These are phyloP conservation scores for Cryptocephalus primarius DNA, from an alignment of 2,888 invertebrate genomes.

Conservation along the genomic window DNA sequence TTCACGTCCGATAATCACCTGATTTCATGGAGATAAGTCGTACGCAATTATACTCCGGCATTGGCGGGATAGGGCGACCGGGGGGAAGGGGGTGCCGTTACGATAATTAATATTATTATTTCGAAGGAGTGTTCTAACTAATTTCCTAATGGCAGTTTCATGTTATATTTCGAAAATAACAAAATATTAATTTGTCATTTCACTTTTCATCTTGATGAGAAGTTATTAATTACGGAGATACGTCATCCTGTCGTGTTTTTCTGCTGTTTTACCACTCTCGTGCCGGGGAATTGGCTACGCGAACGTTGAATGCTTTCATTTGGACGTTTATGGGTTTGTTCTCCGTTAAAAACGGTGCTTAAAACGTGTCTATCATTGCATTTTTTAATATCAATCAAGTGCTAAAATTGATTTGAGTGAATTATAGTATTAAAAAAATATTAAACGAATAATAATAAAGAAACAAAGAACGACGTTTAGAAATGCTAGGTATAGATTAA, in stretches of 20 bases:
- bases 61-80: slow-evolving; percentile 10
- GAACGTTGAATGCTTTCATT: too few relatives aligned
- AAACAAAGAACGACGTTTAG: too few relatives aligned
- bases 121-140: slow-evolving; percentile 25
- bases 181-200: slow-evolving; percentile 15
- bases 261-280: background rate
- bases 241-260: background rate
- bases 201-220: slow-evolving; percentile 6
- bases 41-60: slow-evolving; percentile 5
- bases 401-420: too few relatives aligned
- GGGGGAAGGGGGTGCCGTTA: slow-evolving; percentile 9
- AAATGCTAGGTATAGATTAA: too few relatives aligned
- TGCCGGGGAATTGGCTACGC: too few relatives aligned
- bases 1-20: slow-evolving; percentile 25
- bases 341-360: too few relatives aligned
- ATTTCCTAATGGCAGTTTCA: slow-evolving; percentile 26
- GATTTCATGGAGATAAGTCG: slow-evolving; percentile 31
- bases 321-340: too few relatives aligned
- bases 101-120: slow-evolving; percentile 22
- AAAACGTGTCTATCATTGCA: too few relatives aligned
- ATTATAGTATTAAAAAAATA: too few relatives aligned
- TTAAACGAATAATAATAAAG: too few relatives aligned
- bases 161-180: slow-evolving; percentile 16
- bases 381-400: too few relatives aligned
- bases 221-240: background rate